A percentile compares a stretch with the other conserved stretches of the same genome.
Conservation (phyloP, 2,113 vertebrate genomes). For the Caretta caretta region DNA sequence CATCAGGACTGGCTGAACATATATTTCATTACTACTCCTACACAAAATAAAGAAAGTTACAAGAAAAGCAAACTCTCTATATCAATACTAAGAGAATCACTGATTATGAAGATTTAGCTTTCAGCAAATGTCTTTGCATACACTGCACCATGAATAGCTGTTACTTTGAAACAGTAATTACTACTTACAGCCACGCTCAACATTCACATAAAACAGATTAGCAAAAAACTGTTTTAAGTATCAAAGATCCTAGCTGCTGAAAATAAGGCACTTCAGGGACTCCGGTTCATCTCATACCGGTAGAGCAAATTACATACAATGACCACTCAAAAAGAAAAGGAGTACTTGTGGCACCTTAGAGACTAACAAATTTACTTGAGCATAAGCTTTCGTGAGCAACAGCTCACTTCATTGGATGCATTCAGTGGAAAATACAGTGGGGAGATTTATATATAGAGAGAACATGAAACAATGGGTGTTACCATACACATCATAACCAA, state of each 20-base stretch:
- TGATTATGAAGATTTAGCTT: conserved; percentile 38
- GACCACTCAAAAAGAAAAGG: not conserved
- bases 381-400: too few species aligned
- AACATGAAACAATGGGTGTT: too few species aligned
- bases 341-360: too few species aligned
- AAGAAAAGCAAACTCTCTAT: not conserved
- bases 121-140: conserved; percentile 10
- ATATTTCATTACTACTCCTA: conserved; percentile 37
- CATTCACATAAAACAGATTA: conserved; percentile 10
- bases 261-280: conserved; percentile 11
- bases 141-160: conserved; percentile 38
- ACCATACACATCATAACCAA: too few species aligned
- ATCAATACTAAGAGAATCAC: conserved; percentile 22
- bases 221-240: not conserved
- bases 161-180: conserved; percentile 59
- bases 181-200: conserved; percentile 13
- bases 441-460: too few species aligned
- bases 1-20: not conserved
- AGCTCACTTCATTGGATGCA: too few species aligned
- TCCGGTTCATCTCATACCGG: not conserved
- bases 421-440: too few species aligned
- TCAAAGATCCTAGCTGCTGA: conserved; percentile 48
- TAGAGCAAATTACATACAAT: not conserved
- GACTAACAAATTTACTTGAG: too few species aligned
- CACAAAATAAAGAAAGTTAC: conserved; percentile 43